These are phyloP conservation scores for Mugil cephalus DNA, from an alignment of 2,113 vertebrate genomes.

Conservation along the genomic window DNA sequence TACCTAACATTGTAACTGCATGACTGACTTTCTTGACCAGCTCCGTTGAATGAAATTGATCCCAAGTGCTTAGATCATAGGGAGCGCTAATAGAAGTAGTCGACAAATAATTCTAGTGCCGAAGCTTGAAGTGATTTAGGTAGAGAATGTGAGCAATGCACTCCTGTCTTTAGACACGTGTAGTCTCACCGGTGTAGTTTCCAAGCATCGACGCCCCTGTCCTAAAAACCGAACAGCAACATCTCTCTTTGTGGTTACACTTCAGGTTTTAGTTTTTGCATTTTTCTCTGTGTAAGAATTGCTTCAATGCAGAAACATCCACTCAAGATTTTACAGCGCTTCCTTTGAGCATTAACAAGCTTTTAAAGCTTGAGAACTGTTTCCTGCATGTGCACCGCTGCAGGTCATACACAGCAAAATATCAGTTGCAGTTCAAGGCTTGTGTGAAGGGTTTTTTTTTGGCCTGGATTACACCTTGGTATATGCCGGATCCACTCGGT, in stretches of 20 bases:
- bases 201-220: not conserved
- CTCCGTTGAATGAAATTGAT: conserved; percentile 22
- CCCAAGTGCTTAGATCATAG: not conserved
- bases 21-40: conserved; percentile 38
- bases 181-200: conserved; percentile 8
- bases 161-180: not conserved
- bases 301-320: not conserved
- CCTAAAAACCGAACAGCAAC: conserved; percentile 49
- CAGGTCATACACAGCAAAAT: not conserved
- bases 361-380: not conserved
- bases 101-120: not conserved
- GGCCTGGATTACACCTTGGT: not conserved
- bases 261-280: conserved; percentile 11
- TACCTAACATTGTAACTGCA: conserved; percentile 52
- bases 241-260: conserved; percentile 71
- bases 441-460: not conserved
- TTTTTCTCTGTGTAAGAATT: not conserved
- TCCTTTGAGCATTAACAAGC: too few relatives aligned
- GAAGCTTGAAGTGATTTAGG: not conserved
- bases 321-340: too few relatives aligned
- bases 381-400: conserved; percentile 4
- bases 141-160: not conserved
- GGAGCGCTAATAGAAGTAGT: not conserved
- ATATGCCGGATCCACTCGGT: not conserved
- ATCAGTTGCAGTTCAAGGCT: not conserved